A percentile compares a stretch with the other conserved stretches of the same genome.
These are phyloP conservation scores for Microplitis manilae DNA, from an alignment of 2,888 invertebrate species.

Conservation along the genomic window DNA sequence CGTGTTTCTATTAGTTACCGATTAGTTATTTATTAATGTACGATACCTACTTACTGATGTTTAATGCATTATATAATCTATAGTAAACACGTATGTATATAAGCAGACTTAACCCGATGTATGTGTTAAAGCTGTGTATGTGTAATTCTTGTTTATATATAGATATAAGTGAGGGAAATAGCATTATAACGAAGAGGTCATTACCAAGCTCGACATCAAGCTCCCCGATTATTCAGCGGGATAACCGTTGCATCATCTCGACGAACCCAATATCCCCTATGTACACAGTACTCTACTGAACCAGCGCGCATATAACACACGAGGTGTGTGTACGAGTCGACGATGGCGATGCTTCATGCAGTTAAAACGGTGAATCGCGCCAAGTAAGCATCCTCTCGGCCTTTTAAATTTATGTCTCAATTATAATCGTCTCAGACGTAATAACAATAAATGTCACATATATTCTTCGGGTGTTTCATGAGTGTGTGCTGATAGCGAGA, in stretches of 20 bases:
- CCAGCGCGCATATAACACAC: neutral
- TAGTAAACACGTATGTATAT: neutral
- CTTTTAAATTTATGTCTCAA: slow-evolving; percentile 62
- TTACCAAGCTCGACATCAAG: slow-evolving; percentile 20
- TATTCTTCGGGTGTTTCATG: slow-evolving; percentile 41
- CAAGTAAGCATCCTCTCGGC: slow-evolving; percentile 47
- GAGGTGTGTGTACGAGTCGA: slow-evolving; percentile 4
- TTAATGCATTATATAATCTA: neutral
- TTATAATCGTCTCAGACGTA: slow-evolving; percentile 61
- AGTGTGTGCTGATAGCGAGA: slow-evolving; percentile 41
- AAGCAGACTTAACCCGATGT: slow-evolving; percentile 7
- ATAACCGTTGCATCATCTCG: slow-evolving; percentile 24
- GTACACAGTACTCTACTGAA: neutral
- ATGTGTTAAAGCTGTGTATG: neutral
- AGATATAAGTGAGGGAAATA: neutral
- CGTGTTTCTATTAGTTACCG: no score
- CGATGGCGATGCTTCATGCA: neutral
- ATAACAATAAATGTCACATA: slow-evolving; percentile 65
- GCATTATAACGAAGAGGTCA: slow-evolving; percentile 21
- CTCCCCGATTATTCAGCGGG: slow-evolving; percentile 2
- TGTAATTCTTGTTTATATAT: neutral
- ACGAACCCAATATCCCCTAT: neutral
- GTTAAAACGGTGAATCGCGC: slow-evolving; percentile 17
- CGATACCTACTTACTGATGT: neutral
- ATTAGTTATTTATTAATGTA: no score